These are phyloP conservation scores for Genyomyrus donnyi DNA, from an alignment of 2,113 vertebrate genomes.

Conservation along the genomic window DNA sequence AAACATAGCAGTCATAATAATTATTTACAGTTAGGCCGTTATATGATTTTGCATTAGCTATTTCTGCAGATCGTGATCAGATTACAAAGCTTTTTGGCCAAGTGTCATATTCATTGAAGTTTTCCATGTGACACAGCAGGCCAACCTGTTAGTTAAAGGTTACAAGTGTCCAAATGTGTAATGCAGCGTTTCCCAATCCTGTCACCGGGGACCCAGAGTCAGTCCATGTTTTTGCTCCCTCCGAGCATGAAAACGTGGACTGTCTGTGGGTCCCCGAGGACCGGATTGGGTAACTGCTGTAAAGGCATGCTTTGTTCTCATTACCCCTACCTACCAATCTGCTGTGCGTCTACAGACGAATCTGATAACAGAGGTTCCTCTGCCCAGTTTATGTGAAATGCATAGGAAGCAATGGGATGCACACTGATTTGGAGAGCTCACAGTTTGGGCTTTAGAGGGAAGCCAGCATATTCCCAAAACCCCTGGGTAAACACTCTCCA, in stretches of 20 bases:
- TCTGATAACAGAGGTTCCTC: constrained; percentile 2
- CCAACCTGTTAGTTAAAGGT: not conserved
- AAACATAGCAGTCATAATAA: not conserved
- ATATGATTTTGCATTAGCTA: not conserved
- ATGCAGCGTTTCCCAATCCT: not conserved
- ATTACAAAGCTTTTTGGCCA: not conserved
- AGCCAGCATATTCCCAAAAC: constrained; percentile 9
- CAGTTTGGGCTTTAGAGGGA: constrained; percentile 3
- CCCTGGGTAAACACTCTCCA: not conserved
- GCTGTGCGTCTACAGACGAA: not conserved
- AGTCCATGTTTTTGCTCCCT: not conserved
- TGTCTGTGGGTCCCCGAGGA: not conserved
- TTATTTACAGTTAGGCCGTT: not conserved
- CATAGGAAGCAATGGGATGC: not conserved
- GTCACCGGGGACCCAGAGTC: not conserved
- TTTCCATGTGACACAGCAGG: not conserved
- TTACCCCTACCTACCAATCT: not conserved
- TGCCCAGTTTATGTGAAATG: constrained; percentile 2
- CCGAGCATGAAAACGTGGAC: not conserved
- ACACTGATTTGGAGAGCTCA: not conserved
- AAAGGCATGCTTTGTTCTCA: not conserved
- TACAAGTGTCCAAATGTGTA: not conserved
- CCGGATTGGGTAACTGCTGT: not conserved
- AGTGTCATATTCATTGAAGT: not conserved
- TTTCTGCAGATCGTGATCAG: not conserved